Evolutionary conservation across 2,888 invertebrate genomes (phyloP).

Genomic region (Himalopsyche kuldschensis): DNA sequence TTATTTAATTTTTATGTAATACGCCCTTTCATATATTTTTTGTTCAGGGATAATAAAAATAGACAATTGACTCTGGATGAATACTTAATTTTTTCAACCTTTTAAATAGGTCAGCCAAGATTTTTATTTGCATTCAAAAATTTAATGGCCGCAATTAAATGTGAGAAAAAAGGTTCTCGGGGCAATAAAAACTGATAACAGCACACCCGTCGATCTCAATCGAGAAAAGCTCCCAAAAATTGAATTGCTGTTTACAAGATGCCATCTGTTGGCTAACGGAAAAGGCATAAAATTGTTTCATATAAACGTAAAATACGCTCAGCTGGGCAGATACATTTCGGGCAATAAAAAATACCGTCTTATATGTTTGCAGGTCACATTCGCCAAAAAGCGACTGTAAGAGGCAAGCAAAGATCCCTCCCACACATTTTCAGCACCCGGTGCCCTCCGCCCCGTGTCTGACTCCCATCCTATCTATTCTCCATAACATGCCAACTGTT

Average conservation of each 20-base stretch:
- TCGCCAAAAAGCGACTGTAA: neutral
- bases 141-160: neutral
- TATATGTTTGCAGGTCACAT: conserved; percentile 1
- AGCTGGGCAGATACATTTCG: conserved; percentile 20
- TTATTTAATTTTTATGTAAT: no score
- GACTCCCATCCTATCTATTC: neutral
- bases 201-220: neutral
- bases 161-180: neutral
- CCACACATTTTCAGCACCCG: neutral
- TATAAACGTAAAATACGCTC: conserved; percentile 30
- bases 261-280: conserved; percentile 16
- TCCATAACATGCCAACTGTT: neutral
- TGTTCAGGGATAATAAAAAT: no score
- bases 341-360: conserved; percentile 27
- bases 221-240: neutral
- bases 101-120: neutral
- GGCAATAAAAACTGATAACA: neutral
- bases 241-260: conserved; percentile 18
- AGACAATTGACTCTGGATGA: no score
- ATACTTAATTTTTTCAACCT: neutral
- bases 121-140: neutral
- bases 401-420: neutral
- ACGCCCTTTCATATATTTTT: no score
- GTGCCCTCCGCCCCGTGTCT: neutral
- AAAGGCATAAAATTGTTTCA: conserved; percentile 31